Percentiles rank a stretch among this genome's conserved stretches.
Evolutionary conservation across 2,113 vertebrate genomes (phyloP).

Genomic region (Oncorhynchus masou): DNA sequence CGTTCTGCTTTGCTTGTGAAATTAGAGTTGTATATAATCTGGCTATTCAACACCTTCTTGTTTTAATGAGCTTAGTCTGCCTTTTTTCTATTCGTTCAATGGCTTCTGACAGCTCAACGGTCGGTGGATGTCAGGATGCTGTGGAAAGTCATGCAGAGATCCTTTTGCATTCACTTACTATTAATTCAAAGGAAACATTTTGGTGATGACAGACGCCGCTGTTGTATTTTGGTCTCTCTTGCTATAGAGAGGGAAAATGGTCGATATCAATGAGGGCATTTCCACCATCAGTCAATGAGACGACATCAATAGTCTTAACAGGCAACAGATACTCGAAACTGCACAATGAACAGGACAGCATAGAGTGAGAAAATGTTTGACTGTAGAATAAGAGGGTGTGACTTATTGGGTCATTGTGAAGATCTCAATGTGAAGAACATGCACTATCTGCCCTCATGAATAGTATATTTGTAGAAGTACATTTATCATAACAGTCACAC

Average conservation of each 20-base stretch:
- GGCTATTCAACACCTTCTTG: slow-evolving; percentile 61
- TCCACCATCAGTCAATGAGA: background rate
- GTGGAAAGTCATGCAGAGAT: background rate
- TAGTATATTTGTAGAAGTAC: too few species aligned
- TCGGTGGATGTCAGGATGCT: slow-evolving; percentile 15
- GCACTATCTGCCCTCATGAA: too few species aligned
- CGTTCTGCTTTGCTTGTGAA: slow-evolving; percentile 50
- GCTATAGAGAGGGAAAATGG: background rate
- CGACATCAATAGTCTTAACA: background rate
- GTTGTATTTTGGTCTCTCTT: slow-evolving; percentile 14
- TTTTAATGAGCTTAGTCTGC: slow-evolving; percentile 63
- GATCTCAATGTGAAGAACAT: too few species aligned
- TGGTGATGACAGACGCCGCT: slow-evolving; percentile 20
- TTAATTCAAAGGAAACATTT: slow-evolving; percentile 6
- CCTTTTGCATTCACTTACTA: slow-evolving; percentile 13
- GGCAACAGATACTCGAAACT: background rate
- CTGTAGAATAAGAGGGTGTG: background rate
- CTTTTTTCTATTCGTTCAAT: slow-evolving; percentile 50
- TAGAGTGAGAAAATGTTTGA: background rate
- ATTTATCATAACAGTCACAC: too few species aligned
- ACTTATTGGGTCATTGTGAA: too few species aligned
- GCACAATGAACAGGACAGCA: background rate
- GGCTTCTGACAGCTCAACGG: slow-evolving; percentile 43
- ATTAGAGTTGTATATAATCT: slow-evolving; percentile 60
- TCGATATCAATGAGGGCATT: background rate